These are phyloP conservation scores for Electrophaes corylata DNA, from an alignment of 2,888 invertebrate genomes.

Conservation along the genomic window DNA sequence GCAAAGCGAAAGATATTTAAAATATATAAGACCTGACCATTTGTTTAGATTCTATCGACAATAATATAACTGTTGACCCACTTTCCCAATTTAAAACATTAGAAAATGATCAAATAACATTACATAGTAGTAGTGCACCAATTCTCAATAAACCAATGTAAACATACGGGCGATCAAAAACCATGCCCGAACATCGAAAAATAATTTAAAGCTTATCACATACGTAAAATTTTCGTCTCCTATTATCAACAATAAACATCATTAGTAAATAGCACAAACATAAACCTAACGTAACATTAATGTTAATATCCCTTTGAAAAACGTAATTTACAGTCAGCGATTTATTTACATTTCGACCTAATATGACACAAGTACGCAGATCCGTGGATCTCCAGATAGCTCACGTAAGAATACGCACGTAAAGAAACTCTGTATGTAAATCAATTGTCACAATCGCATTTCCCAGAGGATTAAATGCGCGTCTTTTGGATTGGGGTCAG, in stretches of 20 bases:
- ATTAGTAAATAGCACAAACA: conserved; percentile 44
- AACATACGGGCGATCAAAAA: conserved; percentile 54
- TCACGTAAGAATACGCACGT: conserved; percentile 41
- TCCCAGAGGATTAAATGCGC: conserved; percentile 97
- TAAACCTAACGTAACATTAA: conserved; percentile 39
- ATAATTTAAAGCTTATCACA: conserved; percentile 82
- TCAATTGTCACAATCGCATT: conserved; percentile 71
- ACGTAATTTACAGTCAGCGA: conserved; percentile 55
- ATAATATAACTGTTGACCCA: conserved; percentile 17
- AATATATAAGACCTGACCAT: conserved; percentile 9
- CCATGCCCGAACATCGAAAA: conserved; percentile 64
- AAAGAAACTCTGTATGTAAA: conserved; percentile 14
- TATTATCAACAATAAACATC: conserved; percentile 43
- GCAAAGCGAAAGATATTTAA: conserved; percentile 20
- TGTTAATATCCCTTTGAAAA: conserved; percentile 47
- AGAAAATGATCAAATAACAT: conserved; percentile 66
- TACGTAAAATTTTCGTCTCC: conserved; percentile 59
- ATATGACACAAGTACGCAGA: conserved; percentile 65
- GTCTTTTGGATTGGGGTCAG: conserved; percentile 91
- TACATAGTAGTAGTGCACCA: conserved; percentile 71
- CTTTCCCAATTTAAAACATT: conserved; percentile 53
- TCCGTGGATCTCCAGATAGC: conserved; percentile 31
- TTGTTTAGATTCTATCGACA: conserved; percentile 26
- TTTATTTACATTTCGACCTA: conserved; percentile 55
- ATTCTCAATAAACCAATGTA: conserved; percentile 60